Evolutionary conservation across 2,888 invertebrate species (phyloP).

Genomic region (Cyrtodaria siliqua): DNA sequence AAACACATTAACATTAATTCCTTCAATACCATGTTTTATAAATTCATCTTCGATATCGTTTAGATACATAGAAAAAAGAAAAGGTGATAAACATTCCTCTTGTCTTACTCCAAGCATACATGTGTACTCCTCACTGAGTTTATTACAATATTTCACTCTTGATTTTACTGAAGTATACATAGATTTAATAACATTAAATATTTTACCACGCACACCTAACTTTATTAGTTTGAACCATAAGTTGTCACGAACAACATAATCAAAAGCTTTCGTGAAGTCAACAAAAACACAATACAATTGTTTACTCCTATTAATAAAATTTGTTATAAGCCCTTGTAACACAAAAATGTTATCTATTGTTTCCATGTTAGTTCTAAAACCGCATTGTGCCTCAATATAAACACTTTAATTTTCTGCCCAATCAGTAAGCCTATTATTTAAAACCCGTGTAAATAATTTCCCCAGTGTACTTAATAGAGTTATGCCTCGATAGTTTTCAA

Average conservation of each 20-base stretch:
- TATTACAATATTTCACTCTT: background rate
- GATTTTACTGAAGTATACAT: background rate
- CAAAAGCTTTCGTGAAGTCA: constrained; percentile 14
- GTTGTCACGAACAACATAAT: constrained; percentile 7
- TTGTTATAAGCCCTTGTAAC: constrained; percentile 10
- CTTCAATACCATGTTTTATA: no score
- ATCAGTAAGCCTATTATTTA: constrained; percentile 6
- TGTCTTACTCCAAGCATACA: background rate
- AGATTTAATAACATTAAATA: constrained; percentile 3
- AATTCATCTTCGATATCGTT: no score
- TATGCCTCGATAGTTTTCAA: constrained; percentile 28
- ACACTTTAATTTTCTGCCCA: constrained; percentile 15
- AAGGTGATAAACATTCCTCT: background rate
- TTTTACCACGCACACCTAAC: background rate
- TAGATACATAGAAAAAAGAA: no score
- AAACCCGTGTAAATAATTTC: constrained; percentile 25
- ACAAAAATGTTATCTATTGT: constrained; percentile 14
- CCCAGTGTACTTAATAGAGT: constrained; percentile 16
- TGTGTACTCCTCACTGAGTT: background rate
- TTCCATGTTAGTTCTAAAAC: constrained; percentile 1
- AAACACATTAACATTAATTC: no score
- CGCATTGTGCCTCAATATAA: constrained; percentile 18
- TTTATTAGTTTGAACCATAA: constrained; percentile 8
- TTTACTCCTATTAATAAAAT: constrained; percentile 1
- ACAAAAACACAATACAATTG: constrained; percentile 26